A percentile compares a stretch with the other conserved stretches of the same genome.
These are phyloP conservation scores for Margarornis squamiger DNA, from an alignment of 2,797 vertebrate genomes.

Conservation along the genomic window DNA sequence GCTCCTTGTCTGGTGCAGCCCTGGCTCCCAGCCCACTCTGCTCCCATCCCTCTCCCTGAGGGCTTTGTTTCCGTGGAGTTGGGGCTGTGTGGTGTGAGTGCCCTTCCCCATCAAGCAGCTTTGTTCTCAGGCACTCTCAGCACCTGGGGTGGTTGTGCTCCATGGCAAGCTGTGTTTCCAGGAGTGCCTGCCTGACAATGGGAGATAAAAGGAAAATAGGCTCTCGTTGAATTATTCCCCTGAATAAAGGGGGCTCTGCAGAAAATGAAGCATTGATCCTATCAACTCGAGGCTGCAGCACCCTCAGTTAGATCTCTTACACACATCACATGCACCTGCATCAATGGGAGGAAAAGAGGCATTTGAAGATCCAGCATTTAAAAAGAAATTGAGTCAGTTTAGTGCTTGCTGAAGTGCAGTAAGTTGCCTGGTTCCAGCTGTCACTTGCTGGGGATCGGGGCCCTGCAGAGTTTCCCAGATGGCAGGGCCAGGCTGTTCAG, in stretches of 20 bases:
- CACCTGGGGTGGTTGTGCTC: constrained; percentile 61
- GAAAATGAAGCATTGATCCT: constrained; percentile 67
- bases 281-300: constrained; percentile 28
- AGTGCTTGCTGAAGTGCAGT: constrained; percentile 60
- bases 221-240: constrained; percentile 58
- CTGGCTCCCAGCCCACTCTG: background rate
- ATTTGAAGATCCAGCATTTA: constrained; percentile 51
- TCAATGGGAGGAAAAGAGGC: constrained; percentile 50
- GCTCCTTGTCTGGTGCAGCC: constrained; percentile 10
- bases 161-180: constrained; percentile 36
- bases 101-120: constrained; percentile 54
- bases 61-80: constrained; percentile 55
- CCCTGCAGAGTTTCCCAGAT: constrained; percentile 44
- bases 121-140: constrained; percentile 56
- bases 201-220: constrained; percentile 61
- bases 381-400: constrained; percentile 51
- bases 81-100: background rate
- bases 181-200: constrained; percentile 65
- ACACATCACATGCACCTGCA: constrained; percentile 60
- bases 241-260: constrained; percentile 65
- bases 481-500: constrained; percentile 8
- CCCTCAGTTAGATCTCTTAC: constrained; percentile 67
- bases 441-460: constrained; percentile 15
- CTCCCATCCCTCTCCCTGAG: constrained; percentile 12
- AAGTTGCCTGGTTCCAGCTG: constrained; percentile 61